A percentile compares a stretch with the other conserved stretches of the same genome.
Evolutionary conservation across 2,113 vertebrate genomes (phyloP).

Genomic region (Lathamus discolor): DNA sequence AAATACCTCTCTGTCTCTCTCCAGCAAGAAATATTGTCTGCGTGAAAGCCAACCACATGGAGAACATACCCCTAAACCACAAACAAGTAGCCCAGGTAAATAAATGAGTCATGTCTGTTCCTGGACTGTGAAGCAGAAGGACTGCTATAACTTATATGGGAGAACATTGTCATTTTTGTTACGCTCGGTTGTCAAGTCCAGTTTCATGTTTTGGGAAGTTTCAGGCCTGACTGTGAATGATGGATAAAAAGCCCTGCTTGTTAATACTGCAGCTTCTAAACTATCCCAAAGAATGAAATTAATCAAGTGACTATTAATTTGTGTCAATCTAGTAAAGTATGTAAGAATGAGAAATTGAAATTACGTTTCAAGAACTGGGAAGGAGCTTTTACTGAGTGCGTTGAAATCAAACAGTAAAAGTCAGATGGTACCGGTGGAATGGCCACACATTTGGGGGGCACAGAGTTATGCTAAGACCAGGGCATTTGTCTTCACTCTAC

Average conservation of each 20-base stretch:
- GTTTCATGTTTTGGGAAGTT: neutral
- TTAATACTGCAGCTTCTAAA: neutral
- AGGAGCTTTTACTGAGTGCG: neutral
- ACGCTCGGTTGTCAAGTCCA: neutral
- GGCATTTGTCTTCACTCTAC: neutral
- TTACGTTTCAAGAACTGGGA: neutral
- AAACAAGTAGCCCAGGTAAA: slow-evolving; percentile 78
- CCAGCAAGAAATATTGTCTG: slow-evolving; percentile 78
- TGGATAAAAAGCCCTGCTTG: neutral
- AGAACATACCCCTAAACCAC: slow-evolving; percentile 83
- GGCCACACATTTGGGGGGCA: neutral
- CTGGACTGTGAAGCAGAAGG: neutral
- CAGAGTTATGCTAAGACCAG: neutral
- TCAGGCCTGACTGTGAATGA: neutral
- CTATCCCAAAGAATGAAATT: neutral
- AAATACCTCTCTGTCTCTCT: neutral
- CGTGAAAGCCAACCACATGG: slow-evolving; percentile 73
- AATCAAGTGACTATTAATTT: neutral
- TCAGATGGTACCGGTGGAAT: neutral
- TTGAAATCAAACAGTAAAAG: neutral
- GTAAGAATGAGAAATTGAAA: neutral
- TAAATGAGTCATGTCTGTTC: neutral
- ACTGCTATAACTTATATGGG: neutral
- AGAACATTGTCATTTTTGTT: neutral
- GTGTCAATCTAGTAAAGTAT: neutral